Evolutionary conservation across 1,140 invertebrate genomes (phyloP), one percentile per base, ranked within the genome.

Genomic region (Halesus radiatus): DNA sequence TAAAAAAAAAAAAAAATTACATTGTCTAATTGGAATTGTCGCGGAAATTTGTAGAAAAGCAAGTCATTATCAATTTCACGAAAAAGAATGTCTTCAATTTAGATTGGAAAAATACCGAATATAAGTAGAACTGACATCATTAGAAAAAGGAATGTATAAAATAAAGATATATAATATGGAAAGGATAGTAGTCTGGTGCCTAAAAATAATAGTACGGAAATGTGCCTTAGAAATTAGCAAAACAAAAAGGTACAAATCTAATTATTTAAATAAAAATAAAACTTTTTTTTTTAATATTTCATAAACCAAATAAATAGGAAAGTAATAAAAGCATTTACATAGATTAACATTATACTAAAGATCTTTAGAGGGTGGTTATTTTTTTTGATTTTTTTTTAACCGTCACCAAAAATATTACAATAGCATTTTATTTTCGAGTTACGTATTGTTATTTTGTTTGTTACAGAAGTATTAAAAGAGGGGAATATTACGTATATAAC

Each of bases 341-440:
- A 75, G n/a, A 75, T 37, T 29, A 32, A 75, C 32, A 75, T 58
- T 72, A 54, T 45, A 72, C 68, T 23, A 53, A 22, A 52, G 32
- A 58, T 58, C 56, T 75, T 22, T 20, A 60, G 54, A 58, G 73
- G 73, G 73, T 29, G 73, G 73, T 75, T 26, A 32, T 66, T 15
- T 16, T 18, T 66, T 64, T 20, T 5, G 18, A 20, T 72, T 20
- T 53, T 53, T 72, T 52, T 53, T 72, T 26, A 70, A 72, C 68
- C 68, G 20, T 72, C 68, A 72, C 68, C 68, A 72, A 72, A 53
- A 72, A 53, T 53, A 53, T 53, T 72, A 52, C 68, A 72, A 52
- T 20, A 4, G 23, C 45, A 26, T 52, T 72, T 73, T 73, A 8
- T 22, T 22, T 22, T 23, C 20, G 22, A 20, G 20, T 60, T 20